phyloP scores from a whole-genome alignment of 2,888 invertebrate genomes.

The Megalurothrips usitatus region DNA sequence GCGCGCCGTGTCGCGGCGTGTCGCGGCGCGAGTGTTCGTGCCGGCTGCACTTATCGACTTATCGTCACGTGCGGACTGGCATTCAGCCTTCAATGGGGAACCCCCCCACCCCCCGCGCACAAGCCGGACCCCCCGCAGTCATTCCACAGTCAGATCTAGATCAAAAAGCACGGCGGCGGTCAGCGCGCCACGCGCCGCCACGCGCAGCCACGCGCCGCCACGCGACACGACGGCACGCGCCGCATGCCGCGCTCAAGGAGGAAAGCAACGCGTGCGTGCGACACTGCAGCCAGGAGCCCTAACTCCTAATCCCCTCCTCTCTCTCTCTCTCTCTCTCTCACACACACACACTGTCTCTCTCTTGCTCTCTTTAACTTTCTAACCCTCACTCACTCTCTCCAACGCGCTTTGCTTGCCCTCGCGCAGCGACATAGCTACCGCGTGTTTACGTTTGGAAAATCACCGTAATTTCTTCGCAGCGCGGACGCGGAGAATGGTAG shows the following conservation, averaged over 20 bases:
- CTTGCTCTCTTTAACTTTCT: background rate
- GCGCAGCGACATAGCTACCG: conserved; percentile 7
- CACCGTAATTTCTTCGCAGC: background rate
- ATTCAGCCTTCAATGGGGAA: background rate
- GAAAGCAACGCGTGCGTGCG: background rate
- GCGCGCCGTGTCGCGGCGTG: background rate
- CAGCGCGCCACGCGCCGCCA: background rate
- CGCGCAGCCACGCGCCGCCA: background rate
- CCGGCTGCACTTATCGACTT: background rate
- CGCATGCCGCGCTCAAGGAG: no score
- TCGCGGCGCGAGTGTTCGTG: background rate
- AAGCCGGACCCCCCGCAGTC: background rate
- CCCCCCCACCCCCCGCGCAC: background rate
- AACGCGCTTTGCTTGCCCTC: background rate
- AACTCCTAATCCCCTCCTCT: background rate
- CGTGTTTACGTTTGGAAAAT: conserved; percentile 21
- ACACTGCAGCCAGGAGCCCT: background rate
- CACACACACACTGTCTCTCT: background rate
- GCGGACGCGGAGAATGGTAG: background rate
- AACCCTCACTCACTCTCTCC: background rate
- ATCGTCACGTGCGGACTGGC: background rate
- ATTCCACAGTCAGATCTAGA: background rate
- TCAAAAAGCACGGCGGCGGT: background rate
- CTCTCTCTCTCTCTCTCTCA: conserved; percentile 4
- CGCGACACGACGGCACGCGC: no score